Evolutionary conservation across 2,797 vertebrate species (phyloP), one percentile per base, ranked within the genome.

Genomic region (Typhlichthys subterraneus): DNA sequence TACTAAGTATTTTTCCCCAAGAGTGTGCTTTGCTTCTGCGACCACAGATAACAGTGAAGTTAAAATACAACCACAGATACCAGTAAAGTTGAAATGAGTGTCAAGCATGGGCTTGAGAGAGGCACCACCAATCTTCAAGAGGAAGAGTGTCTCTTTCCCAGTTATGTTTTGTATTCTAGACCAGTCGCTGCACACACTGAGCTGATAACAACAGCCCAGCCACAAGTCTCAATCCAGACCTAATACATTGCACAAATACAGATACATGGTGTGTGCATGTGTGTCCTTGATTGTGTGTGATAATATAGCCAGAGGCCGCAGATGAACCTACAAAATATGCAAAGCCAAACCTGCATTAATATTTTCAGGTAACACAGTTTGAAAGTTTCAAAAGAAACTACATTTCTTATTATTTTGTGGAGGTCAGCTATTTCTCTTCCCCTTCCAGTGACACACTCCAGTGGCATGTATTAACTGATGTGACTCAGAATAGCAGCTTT

Each of bases 391-490:
- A 76, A 80, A 80, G 73, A 72, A 66, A 64, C 60, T 72, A 6
- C 61, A 55, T 33, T 75, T 12, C n/a, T 46, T 45, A 45, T 14
- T 38, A 70, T 84, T 78, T 55, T 78, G 80, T 76, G 56, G 53
- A 73, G 57, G 64, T 67, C 73, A 82, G 81, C 77, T 67, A 61
- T 84, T 83, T 82, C 57, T 55, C 75, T 63, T 76, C 64, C 66
- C 13, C 70, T 69, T n/a, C 52, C 70, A 62, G 69, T 75, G 77
- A 82, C 75, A 86, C 80, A 80, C 72, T 87, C 33, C 56, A 70
- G 67, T 64, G 70, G 72, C 81, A 56, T 67, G 87, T 87, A 88
- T 87, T 86, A 86, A 80, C 72, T 57, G 64, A 57, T 62, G 71
- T 72, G 65, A 63, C 75, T 79, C 69, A 66, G 55, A 54, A 73